Percentiles rank a stretch among this genome's conserved stretches.
Conservation (phyloP, 2,113 vertebrate species). For the Callospermophilus lateralis region DNA sequence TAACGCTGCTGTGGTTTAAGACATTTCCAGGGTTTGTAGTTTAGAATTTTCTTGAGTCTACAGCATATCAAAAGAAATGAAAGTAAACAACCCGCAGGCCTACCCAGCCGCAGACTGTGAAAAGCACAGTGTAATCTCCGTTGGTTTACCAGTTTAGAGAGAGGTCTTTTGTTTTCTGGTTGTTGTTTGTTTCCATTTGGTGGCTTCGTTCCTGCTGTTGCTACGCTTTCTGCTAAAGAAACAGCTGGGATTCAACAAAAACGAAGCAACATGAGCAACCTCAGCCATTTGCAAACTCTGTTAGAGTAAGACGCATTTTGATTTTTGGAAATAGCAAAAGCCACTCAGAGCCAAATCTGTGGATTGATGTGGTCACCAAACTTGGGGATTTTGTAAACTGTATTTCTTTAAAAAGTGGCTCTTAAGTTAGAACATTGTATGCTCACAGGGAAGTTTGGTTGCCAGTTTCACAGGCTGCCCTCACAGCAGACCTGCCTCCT, state of each 20-base stretch:
- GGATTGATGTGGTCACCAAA: background rate
- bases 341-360: background rate
- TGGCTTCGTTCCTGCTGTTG: background rate
- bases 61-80: background rate
- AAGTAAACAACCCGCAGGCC: background rate
- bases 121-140: background rate
- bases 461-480: background rate
- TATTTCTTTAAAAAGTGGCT: background rate
- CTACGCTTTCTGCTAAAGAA: background rate
- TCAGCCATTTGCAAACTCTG: background rate
- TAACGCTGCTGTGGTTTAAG: background rate
- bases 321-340: background rate
- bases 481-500: accelerated
- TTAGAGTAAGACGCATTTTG: background rate
- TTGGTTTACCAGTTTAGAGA: background rate
- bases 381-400: background rate
- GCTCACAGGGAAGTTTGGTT: no score
- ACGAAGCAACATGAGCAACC: background rate
- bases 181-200: background rate
- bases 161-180: accelerated
- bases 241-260: background rate
- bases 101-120: accelerated
- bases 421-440: background rate
- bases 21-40: background rate
- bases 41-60: background rate